Base-by-base conservation (phyloP, 2,888 invertebrate genomes). In the Sycophila texana region DNA sequence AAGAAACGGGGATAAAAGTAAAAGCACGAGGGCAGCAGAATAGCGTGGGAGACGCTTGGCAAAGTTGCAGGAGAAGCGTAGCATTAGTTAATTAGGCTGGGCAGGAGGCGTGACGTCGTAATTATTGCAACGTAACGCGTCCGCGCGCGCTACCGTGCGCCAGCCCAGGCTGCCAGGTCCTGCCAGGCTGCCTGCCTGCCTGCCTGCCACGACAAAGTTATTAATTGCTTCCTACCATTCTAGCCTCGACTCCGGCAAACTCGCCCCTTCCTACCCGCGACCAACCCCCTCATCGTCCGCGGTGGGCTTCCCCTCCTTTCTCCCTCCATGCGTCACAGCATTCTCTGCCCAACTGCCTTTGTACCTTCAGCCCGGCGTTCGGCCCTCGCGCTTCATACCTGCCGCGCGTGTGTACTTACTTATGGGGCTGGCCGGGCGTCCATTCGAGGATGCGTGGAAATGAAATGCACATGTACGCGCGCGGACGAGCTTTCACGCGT, bases 151-250 rank as follows among this genome's bases (percentile, higher is more conserved):
- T 51, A n/a, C 81, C 77, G 82, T 77, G 74, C 73, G 81, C 77
- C 72, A 81, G 74, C 80, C 70, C 80, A 71, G 77, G 82, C 78
- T 82, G 79, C 84, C 80, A 78, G 61, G 65, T 78, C 61, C 84
- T 83, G 73, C 84, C 82, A 83, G 83, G 84, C 84, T 85, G 84
- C 85, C 85, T 83, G 71, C 51, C 26, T 61, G 60, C 67, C 39
- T 61, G 39, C 68, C 75, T 75, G 78, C 87, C 87, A 89, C 86
- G 88, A 87, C 88, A 86, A 89, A 89, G 89, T 89, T 89, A 89
- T 89, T 89, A 89, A 89, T 89, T 89, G 89, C 89, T 89, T 89
- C 88, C 88, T 88, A 88, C 87, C 84, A 87, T 87, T 89, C 86
- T 53, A 83, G 81, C 81, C 82, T 83, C 81, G 85, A 84, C 84